phyloP scores from a whole-genome alignment of 1,140 invertebrate species.

The Antheraea mylitta region DNA sequence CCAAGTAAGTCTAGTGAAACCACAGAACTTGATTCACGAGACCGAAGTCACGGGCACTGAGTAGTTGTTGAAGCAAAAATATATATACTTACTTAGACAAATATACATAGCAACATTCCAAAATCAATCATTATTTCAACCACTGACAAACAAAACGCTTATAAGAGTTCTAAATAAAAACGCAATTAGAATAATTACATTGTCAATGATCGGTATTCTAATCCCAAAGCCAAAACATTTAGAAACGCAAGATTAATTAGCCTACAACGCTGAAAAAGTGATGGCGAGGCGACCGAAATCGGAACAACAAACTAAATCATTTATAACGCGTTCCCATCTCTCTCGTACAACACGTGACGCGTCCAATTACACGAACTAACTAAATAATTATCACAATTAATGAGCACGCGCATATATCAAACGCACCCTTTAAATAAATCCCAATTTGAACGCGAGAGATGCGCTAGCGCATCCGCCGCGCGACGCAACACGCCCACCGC shows the following conservation, averaged over 20 bases:
- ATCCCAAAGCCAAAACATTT: background rate
- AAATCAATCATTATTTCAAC: no score
- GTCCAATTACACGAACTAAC: constrained; percentile 70
- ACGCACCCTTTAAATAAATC: constrained; percentile 55
- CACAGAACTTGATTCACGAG: no score
- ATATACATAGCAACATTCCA: no score
- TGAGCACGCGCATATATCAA: constrained; percentile 65
- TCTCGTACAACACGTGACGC: constrained; percentile 43
- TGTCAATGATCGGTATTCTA: background rate
- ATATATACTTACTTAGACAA: no score
- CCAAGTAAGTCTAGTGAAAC: no score
- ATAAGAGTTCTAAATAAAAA: background rate
- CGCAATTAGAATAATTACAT: background rate
- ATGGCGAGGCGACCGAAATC: background rate
- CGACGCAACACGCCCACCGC: constrained; percentile 48
- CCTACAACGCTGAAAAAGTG: background rate
- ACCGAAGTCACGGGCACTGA: no score
- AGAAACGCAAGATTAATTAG: background rate
- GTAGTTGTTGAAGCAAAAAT: no score
- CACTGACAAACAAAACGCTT: no score
- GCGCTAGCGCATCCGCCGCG: constrained; percentile 44
- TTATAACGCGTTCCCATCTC: background rate
- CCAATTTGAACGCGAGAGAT: constrained; percentile 45
- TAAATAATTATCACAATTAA: constrained; percentile 77
- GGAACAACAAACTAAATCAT: constrained; percentile 2